Percentiles rank a stretch among this genome's conserved stretches.
Evolutionary conservation across 2,113 vertebrate genomes (phyloP).

Genomic region (Riparia riparia): DNA sequence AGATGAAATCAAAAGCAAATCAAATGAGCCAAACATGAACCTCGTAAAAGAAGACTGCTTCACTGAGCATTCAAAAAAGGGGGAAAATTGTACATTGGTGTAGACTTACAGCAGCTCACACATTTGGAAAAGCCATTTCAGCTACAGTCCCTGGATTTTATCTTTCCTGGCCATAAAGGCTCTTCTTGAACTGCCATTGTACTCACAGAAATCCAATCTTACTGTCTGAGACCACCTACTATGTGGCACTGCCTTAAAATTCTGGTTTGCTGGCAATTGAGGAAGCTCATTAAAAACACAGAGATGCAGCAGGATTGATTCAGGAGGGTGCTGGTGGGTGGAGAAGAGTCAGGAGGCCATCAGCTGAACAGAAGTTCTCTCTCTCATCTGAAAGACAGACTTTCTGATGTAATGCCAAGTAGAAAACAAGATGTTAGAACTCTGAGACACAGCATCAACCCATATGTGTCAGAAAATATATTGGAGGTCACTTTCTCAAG

Average conservation of each 20-base stretch:
- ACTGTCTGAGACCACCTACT: background rate
- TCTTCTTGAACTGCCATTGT: background rate
- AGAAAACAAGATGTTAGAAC: background rate
- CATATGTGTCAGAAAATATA: background rate
- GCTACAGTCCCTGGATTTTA: background rate
- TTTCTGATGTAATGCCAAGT: background rate
- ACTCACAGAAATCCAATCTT: background rate
- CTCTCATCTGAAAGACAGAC: background rate
- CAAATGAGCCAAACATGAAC: background rate
- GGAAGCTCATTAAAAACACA: background rate
- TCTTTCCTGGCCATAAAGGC: background rate
- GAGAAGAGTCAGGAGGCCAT: background rate
- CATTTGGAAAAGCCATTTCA: background rate
- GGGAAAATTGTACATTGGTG: rapidly evolving
- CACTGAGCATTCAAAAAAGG: background rate
- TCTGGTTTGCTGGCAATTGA: background rate
- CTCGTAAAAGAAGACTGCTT: background rate
- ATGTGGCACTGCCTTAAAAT: background rate
- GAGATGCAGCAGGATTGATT: background rate
- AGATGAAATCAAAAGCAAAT: background rate
- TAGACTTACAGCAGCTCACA: background rate
- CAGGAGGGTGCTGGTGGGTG: background rate
- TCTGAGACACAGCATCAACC: background rate
- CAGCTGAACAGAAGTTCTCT: background rate
- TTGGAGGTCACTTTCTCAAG: background rate